A percentile compares a stretch with the other conserved stretches of the same genome.
These are phyloP conservation scores for Graptemys geographica DNA, from an alignment of 2,797 vertebrate species.

Conservation along the genomic window DNA sequence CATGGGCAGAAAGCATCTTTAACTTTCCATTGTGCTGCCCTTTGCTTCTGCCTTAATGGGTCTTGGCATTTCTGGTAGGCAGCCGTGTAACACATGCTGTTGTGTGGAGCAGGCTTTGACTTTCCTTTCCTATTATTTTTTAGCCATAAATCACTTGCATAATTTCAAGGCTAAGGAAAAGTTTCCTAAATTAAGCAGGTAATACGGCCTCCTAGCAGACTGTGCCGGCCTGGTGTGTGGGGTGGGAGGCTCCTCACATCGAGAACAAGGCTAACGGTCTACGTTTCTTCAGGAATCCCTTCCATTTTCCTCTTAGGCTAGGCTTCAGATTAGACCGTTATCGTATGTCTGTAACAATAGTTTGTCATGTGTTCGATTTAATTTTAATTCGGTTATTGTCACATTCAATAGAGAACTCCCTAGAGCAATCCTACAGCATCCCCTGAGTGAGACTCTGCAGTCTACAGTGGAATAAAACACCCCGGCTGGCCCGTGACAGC, in stretches of 20 bases:
- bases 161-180: conserved; percentile 32
- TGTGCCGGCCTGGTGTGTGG: background rate
- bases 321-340: conserved; percentile 54
- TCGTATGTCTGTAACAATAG: background rate
- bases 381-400: background rate
- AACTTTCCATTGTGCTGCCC: conserved; percentile 46
- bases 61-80: conserved; percentile 66
- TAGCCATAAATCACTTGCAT: conserved; percentile 47
- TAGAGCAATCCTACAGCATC: background rate
- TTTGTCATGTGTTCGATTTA: conserved; percentile 41
- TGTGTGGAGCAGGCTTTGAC: conserved; percentile 2
- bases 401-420: background rate
- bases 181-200: conserved; percentile 57
- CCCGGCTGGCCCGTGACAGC: background rate
- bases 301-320: conserved; percentile 51
- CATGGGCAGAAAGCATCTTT: conserved; percentile 69
- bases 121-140: conserved; percentile 38
- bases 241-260: background rate
- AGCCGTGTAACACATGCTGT: conserved; percentile 40
- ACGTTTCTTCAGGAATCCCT: conserved; percentile 66
- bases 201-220: conserved; percentile 31
- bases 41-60: conserved; percentile 44
- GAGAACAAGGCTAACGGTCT: conserved; percentile 46
- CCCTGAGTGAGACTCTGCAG: background rate
- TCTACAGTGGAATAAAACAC: background rate